Base-by-base conservation (phyloP, 2,888 invertebrate species). In the Heliconius aoede region DNA sequence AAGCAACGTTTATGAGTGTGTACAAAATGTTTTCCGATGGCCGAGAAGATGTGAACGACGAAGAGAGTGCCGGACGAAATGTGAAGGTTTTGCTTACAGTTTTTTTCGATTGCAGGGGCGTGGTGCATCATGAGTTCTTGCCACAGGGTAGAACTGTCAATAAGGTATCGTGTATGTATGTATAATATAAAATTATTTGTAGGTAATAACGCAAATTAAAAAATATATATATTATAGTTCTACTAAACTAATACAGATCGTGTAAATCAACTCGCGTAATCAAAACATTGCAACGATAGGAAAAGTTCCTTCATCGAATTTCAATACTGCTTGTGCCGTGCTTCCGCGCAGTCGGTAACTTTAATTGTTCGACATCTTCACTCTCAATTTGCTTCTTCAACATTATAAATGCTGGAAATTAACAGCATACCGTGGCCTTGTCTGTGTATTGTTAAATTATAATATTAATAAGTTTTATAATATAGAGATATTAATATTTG, bases 261-360 rank as follows among this genome's bases (percentile, higher is more conserved):
- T 64, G 64, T 68, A 71, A 76, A 79, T 72, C 73, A 74, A 76
- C 67, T 72, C 36, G 32, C 61, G 64, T 74, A 76, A 76, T 78
- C 64, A 78, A 74, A 79, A 77, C 78, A 72, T 73, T 76, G 78
- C 78, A 79, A 69, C 74, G 68, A 79, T 73, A 58, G 30, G 72
- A 77, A 79, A 78, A 79, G 78, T 79, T 79, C 78, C 73, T 78
- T 76, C 76, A 79, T 79, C 68, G 78, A 74, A 76, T 78, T 76
- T 79, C 79, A 79, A 79, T 79, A 79, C 76, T 74, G 72, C 76
- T 40, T 72, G 78, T 76, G 72, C 76, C 78, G 78, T 78, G 78
- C 78, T 79, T 78, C 76, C 76, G 68, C 78, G 76, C 78, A 76
- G 76, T 78, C 78, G 74, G 74, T 78, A 76, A 73, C 74, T 76